Conservation (phyloP, 92 coral and sea anemone species). For the Diadumene lineata region DNA sequence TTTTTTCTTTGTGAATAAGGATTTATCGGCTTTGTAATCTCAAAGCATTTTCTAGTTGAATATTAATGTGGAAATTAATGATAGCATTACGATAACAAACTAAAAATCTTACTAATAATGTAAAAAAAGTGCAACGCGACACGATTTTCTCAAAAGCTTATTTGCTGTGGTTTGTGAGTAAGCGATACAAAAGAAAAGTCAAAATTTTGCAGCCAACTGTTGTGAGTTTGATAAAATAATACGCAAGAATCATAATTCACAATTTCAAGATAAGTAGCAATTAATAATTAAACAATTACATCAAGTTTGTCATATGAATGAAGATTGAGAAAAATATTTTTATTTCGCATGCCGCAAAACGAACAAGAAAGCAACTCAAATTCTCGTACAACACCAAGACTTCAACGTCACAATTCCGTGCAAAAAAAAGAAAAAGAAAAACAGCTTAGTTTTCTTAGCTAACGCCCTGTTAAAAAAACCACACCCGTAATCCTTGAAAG, state of each 20-base stretch:
- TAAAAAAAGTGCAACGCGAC: background rate
- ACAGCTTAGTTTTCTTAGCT: too few species aligned
- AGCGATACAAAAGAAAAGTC: background rate
- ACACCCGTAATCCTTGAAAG: background rate
- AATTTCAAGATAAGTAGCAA: background rate
- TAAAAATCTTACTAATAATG: too few species aligned
- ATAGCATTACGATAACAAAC: background rate
- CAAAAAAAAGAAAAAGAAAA: background rate
- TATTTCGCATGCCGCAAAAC: background rate
- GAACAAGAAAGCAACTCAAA: background rate
- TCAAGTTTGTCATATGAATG: background rate
- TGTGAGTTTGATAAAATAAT: background rate
- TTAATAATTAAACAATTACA: constrained; percentile 8
- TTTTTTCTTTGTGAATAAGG: background rate
- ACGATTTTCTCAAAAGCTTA: background rate
- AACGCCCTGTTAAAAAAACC: constrained; percentile 15
- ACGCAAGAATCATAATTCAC: constrained; percentile 11
- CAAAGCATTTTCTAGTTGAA: background rate
- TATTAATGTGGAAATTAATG: constrained; percentile 8
- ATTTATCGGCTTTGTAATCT: background rate
- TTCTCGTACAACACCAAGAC: background rate
- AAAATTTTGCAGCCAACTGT: background rate
- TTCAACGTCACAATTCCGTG: background rate
- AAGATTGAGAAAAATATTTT: background rate
- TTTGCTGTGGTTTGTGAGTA: too few species aligned